Evolutionary conservation across 1,140 invertebrate species (phyloP).

Genomic region (Halictus rubicundus): DNA sequence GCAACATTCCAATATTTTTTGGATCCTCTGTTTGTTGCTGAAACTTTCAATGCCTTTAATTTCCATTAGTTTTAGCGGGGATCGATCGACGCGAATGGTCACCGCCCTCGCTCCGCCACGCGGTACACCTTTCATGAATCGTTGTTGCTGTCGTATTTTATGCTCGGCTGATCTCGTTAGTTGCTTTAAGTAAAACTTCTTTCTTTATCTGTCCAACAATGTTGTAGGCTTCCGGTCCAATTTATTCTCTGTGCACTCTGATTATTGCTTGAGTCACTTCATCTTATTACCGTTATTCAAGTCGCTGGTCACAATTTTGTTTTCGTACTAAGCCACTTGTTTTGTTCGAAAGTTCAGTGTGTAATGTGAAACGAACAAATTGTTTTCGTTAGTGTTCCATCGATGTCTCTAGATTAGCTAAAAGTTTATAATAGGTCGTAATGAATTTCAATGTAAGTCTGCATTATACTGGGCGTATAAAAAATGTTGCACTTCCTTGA

Average conservation of each 20-base stretch:
- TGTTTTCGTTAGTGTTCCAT: too few relatives aligned
- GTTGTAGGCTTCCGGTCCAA: constrained; percentile 23
- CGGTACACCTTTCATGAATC: neutral
- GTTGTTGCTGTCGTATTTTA: constrained; percentile 24
- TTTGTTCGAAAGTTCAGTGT: too few relatives aligned
- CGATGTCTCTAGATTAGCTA: too few relatives aligned
- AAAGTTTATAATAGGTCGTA: too few relatives aligned
- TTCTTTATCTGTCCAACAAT: constrained; percentile 33
- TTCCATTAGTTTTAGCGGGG: neutral
- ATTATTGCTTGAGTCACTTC: constrained; percentile 22
- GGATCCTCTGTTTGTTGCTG: too few relatives aligned
- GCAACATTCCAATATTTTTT: too few relatives aligned
- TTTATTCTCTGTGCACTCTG: constrained; percentile 21
- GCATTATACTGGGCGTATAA: too few relatives aligned
- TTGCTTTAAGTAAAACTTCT: constrained; percentile 38
- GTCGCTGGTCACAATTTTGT: constrained; percentile 3
- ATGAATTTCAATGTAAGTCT: too few relatives aligned
- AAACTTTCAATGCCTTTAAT: neutral
- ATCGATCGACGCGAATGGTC: neutral
- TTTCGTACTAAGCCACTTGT: too few relatives aligned
- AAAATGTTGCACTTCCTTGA: too few relatives aligned
- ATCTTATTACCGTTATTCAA: constrained; percentile 12
- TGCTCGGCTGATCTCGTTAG: constrained; percentile 39
- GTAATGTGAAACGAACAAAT: too few relatives aligned
- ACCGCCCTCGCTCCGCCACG: neutral